These are phyloP conservation scores for Meloidogyne floridensis DNA, from an alignment of 1,140 invertebrate genomes.

Conservation along the genomic window DNA sequence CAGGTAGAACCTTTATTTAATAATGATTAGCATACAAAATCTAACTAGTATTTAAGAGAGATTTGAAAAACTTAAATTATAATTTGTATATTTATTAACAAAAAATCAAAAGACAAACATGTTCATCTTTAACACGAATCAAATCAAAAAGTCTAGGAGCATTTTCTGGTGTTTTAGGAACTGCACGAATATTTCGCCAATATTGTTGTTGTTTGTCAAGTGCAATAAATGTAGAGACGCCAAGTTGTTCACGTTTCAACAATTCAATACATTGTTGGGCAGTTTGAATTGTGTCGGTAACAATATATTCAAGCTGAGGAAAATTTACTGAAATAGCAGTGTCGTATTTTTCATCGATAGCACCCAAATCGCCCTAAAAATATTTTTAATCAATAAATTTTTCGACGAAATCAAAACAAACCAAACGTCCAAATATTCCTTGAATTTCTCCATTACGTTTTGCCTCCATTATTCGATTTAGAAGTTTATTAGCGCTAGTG, in stretches of 20 bases:
- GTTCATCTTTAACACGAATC: slow-evolving; percentile 78
- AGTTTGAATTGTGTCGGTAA: slow-evolving; percentile 84
- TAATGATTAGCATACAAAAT: background rate
- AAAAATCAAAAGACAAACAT: slow-evolving; percentile 57
- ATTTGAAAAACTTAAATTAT: too few species aligned
- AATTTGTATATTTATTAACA: background rate
- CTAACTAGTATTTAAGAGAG: too few species aligned
- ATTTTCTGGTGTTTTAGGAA: slow-evolving; percentile 75
- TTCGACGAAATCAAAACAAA: slow-evolving; percentile 65
- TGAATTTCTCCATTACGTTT: slow-evolving; percentile 78
- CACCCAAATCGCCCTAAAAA: slow-evolving; percentile 86
- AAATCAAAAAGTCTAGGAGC: slow-evolving; percentile 86
- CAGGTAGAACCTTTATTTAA: slow-evolving; percentile 71
- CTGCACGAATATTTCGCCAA: slow-evolving; percentile 30
- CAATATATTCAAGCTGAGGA: slow-evolving; percentile 81
- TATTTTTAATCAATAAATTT: background rate
- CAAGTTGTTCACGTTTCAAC: slow-evolving; percentile 76
- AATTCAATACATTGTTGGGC: slow-evolving; percentile 82
- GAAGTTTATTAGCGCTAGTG: slow-evolving; percentile 75
- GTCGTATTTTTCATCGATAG: slow-evolving; percentile 89
- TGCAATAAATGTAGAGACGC: slow-evolving; percentile 71
- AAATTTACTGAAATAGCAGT: slow-evolving; percentile 92
- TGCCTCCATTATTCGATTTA: slow-evolving; percentile 80
- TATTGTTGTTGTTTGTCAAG: slow-evolving; percentile 71
- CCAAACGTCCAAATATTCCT: slow-evolving; percentile 84